phyloP scores from a whole-genome alignment of 2,113 vertebrate genomes.

The Brachypteracias leptosomus region DNA sequence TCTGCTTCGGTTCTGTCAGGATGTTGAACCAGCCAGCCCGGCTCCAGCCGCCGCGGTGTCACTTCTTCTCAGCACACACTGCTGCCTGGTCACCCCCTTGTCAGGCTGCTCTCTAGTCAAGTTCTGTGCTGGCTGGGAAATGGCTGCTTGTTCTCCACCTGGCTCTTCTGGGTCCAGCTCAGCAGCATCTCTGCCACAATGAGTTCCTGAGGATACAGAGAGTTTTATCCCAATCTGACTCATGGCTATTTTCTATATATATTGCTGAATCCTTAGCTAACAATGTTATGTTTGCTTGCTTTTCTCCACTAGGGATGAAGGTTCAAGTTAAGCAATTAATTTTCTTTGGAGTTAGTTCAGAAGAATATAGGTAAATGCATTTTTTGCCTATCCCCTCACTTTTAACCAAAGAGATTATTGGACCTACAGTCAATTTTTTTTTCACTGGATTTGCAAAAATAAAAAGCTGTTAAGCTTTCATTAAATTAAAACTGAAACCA shows the following conservation, averaged over 20 bases:
- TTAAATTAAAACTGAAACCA: background rate
- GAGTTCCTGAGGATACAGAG: background rate
- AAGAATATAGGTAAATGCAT: background rate
- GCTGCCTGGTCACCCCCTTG: background rate
- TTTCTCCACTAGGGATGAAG: background rate
- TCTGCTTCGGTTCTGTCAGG: background rate
- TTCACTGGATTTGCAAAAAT: background rate
- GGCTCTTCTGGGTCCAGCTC: background rate
- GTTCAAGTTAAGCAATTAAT: background rate
- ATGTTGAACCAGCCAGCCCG: background rate
- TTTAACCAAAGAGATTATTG: background rate
- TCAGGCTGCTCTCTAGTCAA: background rate
- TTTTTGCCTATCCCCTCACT: background rate
- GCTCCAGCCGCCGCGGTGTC: fast-evolving
- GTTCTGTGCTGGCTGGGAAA: background rate
- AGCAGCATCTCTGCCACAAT: background rate
- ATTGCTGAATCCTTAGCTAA: background rate
- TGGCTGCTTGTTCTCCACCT: background rate
- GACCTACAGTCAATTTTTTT: background rate
- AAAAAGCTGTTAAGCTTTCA: background rate
- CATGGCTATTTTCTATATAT: background rate
- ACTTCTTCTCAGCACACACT: fast-evolving
- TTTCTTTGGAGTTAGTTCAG: background rate
- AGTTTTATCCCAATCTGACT: background rate
- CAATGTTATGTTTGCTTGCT: background rate